A percentile compares a stretch with the other conserved stretches of the same genome.
phyloP scores from a whole-genome alignment of 2,888 invertebrate genomes.

The Cremastinae sp. region DNA sequence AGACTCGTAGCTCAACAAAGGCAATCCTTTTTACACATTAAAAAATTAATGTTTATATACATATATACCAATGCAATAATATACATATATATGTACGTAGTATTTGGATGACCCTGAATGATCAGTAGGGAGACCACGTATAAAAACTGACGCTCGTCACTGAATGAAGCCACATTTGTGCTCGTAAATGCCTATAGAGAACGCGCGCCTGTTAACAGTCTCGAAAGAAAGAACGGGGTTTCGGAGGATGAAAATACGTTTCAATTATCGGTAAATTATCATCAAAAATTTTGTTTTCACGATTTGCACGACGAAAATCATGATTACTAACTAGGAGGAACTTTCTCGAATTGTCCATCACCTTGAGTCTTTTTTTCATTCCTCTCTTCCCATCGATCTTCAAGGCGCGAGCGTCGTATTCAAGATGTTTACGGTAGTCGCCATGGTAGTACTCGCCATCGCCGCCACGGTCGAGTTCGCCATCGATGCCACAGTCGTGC shows the following conservation, averaged over 20 bases:
- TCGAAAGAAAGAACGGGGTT: neutral
- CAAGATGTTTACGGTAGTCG: neutral
- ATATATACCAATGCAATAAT: too few relatives aligned
- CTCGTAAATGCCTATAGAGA: conserved; percentile 53
- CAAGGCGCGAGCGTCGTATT: conserved; percentile 44
- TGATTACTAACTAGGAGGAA: conserved; percentile 53
- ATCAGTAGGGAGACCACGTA: conserved; percentile 13
- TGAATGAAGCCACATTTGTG: conserved; percentile 43
- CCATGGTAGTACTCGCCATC: conserved; percentile 8
- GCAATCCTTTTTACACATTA: conserved; percentile 27
- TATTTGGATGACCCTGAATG: conserved; percentile 3
- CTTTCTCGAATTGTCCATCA: conserved; percentile 45
- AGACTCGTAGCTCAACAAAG: conserved; percentile 12
- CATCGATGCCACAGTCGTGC: conserved; percentile 7
- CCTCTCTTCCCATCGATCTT: neutral
- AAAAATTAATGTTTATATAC: conserved; percentile 2
- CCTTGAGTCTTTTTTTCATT: neutral
- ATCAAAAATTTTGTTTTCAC: conserved; percentile 15
- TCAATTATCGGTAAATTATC: conserved; percentile 9
- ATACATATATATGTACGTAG: neutral
- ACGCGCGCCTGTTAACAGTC: conserved; percentile 10
- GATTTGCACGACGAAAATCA: conserved; percentile 35
- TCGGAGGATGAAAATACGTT: conserved; percentile 7
- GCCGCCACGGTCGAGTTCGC: conserved; percentile 13
- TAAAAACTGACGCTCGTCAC: conserved; percentile 7